Percentiles rank a stretch among this genome's conserved stretches.
phyloP scores from a whole-genome alignment of 2,113 vertebrate genomes.

The Xiphorhynchus elegans region DNA sequence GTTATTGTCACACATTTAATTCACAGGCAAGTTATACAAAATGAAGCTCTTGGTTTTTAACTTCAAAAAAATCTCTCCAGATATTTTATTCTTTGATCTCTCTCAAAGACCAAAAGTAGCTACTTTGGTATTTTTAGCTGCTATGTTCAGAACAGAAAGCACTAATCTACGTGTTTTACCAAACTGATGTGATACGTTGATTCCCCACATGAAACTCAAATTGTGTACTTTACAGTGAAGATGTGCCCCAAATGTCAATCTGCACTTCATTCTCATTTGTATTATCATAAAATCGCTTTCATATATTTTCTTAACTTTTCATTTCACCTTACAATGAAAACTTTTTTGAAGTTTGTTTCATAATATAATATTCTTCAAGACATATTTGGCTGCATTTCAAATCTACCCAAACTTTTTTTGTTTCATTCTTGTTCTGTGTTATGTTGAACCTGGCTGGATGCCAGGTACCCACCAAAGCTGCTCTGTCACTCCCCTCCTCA shows the following conservation, averaged over 20 bases:
- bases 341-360: rapidly evolving
- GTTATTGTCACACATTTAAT: background rate
- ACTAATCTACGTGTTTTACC: background rate
- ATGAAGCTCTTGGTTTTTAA: background rate
- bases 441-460: background rate
- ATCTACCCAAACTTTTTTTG: background rate
- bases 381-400: background rate
- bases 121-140: background rate
- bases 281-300: background rate
- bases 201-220: background rate
- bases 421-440: background rate
- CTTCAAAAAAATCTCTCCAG: background rate
- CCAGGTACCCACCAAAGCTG: background rate
- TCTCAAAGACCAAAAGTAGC: background rate
- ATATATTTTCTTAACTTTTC: background rate
- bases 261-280: background rate
- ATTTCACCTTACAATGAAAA: background rate
- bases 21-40: background rate
- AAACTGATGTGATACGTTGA: background rate
- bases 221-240: background rate
- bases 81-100: background rate
- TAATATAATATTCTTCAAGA: background rate
- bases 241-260: background rate
- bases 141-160: background rate
- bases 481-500: background rate